Percentiles rank a stretch among this genome's conserved stretches.
These are phyloP conservation scores for Heliornis fulica DNA, from an alignment of 2,113 vertebrate species.

Conservation along the genomic window DNA sequence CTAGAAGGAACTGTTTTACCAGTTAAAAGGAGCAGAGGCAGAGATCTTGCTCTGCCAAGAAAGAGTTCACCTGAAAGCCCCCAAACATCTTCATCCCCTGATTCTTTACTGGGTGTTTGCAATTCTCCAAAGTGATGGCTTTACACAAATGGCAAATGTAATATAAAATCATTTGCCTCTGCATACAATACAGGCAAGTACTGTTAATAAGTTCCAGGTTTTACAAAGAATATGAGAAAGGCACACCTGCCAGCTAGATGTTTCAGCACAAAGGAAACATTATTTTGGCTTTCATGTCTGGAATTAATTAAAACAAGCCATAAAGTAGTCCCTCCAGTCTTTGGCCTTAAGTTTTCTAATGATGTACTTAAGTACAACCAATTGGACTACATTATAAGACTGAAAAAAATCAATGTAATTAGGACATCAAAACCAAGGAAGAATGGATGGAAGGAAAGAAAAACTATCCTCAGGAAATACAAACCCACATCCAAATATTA, in stretches of 20 bases:
- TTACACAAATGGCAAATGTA: not conserved
- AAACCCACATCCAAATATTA: not conserved
- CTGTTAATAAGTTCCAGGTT: not conserved
- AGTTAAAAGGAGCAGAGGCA: not conserved
- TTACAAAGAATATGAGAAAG: not conserved
- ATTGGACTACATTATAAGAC: no score
- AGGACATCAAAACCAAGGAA: not conserved
- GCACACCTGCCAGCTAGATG: not conserved
- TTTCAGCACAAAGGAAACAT: not conserved
- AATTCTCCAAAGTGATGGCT: not conserved
- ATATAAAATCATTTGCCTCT: not conserved
- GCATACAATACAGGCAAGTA: not conserved
- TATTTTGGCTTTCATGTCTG: not conserved
- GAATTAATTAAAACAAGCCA: not conserved
- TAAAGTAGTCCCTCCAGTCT: not conserved
- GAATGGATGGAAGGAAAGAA: not conserved
- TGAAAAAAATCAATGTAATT: not conserved
- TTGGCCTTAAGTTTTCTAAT: not conserved
- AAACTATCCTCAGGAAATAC: not conserved
- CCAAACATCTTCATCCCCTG: not conserved
- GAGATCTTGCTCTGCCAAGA: not conserved
- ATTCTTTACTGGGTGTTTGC: not conserved
- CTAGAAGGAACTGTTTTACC: not conserved
- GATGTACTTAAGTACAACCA: not conserved
- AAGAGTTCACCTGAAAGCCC: not conserved